Evolutionary conservation across 2,113 vertebrate species (phyloP).

Genomic region (Rhadina sibilatrix): DNA sequence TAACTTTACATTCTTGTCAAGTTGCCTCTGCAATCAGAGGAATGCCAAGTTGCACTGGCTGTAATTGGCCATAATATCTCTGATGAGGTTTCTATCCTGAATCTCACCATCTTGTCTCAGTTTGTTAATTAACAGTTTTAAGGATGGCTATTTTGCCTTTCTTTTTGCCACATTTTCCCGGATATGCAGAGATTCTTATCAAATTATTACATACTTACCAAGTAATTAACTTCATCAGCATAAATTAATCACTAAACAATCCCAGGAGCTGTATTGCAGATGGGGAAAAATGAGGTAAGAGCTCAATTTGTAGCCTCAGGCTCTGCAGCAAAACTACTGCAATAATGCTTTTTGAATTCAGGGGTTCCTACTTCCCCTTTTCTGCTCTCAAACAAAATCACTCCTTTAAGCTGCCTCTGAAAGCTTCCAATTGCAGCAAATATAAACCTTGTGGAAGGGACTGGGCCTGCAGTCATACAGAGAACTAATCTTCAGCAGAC

Average conservation of each 20-base stretch:
- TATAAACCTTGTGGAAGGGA: not conserved
- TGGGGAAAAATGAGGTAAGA: conserved; percentile 1
- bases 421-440: not conserved
- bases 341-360: not conserved
- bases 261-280: not conserved
- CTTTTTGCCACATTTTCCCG: not conserved
- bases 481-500: not conserved
- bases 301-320: not conserved
- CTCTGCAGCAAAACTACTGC: not conserved
- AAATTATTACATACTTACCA: not conserved
- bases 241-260: conserved; percentile 9
- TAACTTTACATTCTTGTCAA: not conserved
- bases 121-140: not conserved
- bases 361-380: not conserved
- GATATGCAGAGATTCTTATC: not conserved
- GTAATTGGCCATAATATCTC: not conserved
- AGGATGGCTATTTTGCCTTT: not conserved
- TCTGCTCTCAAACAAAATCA: not conserved
- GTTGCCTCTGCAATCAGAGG: not conserved
- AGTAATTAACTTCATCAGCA: conserved; percentile 2
- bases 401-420: not conserved
- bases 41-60: not conserved
- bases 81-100: not conserved
- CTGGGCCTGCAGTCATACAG: not conserved
- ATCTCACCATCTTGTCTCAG: not conserved